Base-by-base conservation (phyloP, 2,113 vertebrate genomes). In the Microcebus lehilahytsara region DNA sequence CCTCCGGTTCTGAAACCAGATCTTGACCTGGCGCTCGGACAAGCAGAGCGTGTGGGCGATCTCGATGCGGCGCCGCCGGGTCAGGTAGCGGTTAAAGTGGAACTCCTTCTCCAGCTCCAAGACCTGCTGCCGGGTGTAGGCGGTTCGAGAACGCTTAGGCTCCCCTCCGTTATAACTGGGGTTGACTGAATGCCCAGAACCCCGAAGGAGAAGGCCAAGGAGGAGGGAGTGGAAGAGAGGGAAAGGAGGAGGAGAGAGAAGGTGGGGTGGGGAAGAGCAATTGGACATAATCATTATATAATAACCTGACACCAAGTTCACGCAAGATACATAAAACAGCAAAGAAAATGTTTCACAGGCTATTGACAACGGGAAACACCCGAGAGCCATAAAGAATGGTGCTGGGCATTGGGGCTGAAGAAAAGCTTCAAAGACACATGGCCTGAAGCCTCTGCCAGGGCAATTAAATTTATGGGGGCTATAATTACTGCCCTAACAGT, bases 81-180 rank as follows among this genome's bases (percentile, higher is more conserved):
- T 99, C 99, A 99, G 99, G 99, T 99, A 99, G 96, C 99, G 99
- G 98, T 99, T 99, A 99, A 99, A 99, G 98, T 99, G 99, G 97
- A 99, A 99, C 98, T 99, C 99, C 98, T 99, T 99, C 98, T 99
- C 99, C 98, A 99, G 99, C 99, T 99, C 99, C 98, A 99, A 99
- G 98, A 99, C 99, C 98, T 99, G 99, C 98, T 99, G 99, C 98
- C 99, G 99, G 98, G 99, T 99, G 98, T 99, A 99, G 98, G 99
- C 99, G 98, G 99, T 99, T 98, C 99, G 99, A 98, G 99, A 99
- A 98, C 99, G 99, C 99, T 99, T 99, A 98, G 99, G 99, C 98
- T 99, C 99, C 98, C 99, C 99, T 99, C 99, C 99, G 98, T 98
- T 99, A 99, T 99, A 99, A 98, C 98, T 99, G 98, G 99, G 98